Base-by-base conservation (phyloP, 2,113 vertebrate species). In the Cercopithecus mona region DNA sequence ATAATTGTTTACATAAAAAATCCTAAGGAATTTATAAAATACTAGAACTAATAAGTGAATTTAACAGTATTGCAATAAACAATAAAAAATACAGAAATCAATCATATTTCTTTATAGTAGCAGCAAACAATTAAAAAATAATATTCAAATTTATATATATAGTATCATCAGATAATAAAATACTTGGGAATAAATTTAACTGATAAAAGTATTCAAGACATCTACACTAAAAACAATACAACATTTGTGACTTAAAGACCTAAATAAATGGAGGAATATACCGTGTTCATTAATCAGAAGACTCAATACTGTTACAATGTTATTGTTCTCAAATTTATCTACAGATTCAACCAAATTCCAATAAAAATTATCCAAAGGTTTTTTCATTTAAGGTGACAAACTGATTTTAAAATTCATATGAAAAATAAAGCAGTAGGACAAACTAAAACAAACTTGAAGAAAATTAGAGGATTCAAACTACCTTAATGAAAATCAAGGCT, bases 81-180 rank as follows among this genome's bases (percentile, higher is more conserved):
- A 76, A 80, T 88, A 89, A 84, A 35, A 95, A 93, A 80, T 57
- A 70, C 3, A 40, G 27, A 96, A 96, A 93, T 90, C 55, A 90
- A 45, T 68, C 8, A 13, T 76, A 80, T 87, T 84, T 90, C 22
- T 68, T 52, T 52, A 68, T 5, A 88, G 18, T 78, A 91, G 32
- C 25, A 84, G 10, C 35, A 93, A 78, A 79, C 25, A 81, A 72
- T 73, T 59, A 43, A 45, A 86, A 95, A 95, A 92, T 52, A 32
- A 57, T 35, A 76, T 97, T 84, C 72, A 92, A 88, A n/a, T 84
- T 84, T 93, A 61, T 9, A 79, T 83, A 79, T 32, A 61, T 66
- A 86, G 90, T 40, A 82, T 23, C 45, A 94, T 57, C 52, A 89
- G 66, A 96, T 84, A 87, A 82, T 87, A 66, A 82, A 93, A 87